Evolutionary conservation across 1,140 invertebrate species (phyloP).

Genomic region (Caenorhabditis brenneri): DNA sequence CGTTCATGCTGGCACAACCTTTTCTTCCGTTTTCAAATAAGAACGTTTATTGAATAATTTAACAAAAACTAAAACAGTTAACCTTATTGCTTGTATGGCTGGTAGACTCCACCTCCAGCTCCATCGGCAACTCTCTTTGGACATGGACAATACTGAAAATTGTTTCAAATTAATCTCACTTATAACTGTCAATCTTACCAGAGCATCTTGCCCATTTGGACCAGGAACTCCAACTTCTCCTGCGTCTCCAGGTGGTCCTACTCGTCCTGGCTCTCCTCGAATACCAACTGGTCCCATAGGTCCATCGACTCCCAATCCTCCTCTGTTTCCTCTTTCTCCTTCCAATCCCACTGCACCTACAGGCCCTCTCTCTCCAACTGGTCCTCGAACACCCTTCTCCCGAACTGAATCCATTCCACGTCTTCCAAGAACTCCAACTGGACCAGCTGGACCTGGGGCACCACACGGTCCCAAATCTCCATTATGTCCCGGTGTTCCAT

Average conservation of each 20-base stretch:
- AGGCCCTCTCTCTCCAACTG: not conserved
- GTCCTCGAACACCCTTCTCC: slow-evolving; percentile 36
- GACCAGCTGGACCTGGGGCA: slow-evolving; percentile 26
- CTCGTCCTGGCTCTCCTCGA: slow-evolving; percentile 10
- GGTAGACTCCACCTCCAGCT: not conserved
- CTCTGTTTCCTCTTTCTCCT: not conserved
- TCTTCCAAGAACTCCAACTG: slow-evolving; percentile 36
- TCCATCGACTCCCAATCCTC: slow-evolving; percentile 33
- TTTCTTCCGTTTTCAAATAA: no score
- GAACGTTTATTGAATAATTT: no score
- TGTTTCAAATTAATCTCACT: not conserved
- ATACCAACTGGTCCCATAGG: not conserved
- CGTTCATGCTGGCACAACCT: no score
- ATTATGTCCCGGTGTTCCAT: slow-evolving; percentile 40
- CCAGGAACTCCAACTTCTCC: slow-evolving; percentile 22
- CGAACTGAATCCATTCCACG: slow-evolving; percentile 36
- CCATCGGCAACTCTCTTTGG: slow-evolving; percentile 23
- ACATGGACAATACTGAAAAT: slow-evolving; percentile 54
- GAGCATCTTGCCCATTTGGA: slow-evolving; percentile 38
- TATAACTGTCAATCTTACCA: not conserved
- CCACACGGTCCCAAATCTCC: slow-evolving; percentile 32
- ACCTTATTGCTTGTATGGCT: not conserved
- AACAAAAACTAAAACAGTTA: no score
- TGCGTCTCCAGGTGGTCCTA: slow-evolving; percentile 2
- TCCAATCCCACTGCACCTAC: not conserved